Evolutionary conservation across 92 coral and sea anemone genomes (phyloP), one percentile per base, ranked within the genome.

Genomic region (Palythoa caribaeorum): DNA sequence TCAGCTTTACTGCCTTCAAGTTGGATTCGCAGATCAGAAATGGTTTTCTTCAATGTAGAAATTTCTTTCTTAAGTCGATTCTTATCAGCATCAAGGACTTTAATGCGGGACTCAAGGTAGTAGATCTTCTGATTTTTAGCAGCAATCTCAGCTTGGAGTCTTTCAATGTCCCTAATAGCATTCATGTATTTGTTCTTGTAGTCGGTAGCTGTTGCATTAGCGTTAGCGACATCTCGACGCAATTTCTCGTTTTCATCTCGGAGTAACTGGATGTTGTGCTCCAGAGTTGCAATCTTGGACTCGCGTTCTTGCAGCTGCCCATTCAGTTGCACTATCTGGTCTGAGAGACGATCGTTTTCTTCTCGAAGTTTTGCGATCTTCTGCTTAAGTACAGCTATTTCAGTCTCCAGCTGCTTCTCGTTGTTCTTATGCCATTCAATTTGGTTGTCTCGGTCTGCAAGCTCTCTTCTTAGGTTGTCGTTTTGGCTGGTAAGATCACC

Each of bases 171-270:
- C 54, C 83, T 93, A 54, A 91, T 84, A 63, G 98, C 94, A 38
- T 92, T 93, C 55, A 79, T 72, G 92, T 94, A 95, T 91, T 97
- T 97, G 93, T 95, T 93, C 92, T 91, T 94, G 90, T 91, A 94
- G 86, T 95, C 98, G 3, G 97, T 92, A 9, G 96, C 98, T 60
- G 89, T 94, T 20, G 98, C 92, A 50, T 95, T 97, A 5, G 98
- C 97, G 54, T 87, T 90, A 38, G 95, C 94, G 20, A 97, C 71
- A n/a, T 94, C 94, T 55, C 92, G 94, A 48, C 96, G 92, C 40
- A 95, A 93, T 70, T 93, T 93, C 36, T 97, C 99, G 44, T 92
- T 92, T 69, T 95, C 98, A 76, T 94, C 98, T 54, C 95, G 92
- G 36, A 96, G 95, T 47, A 95, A 86, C 47, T 92, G 90, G 50